A percentile compares a stretch with the other conserved stretches of the same genome.
These are phyloP conservation scores for Neoaliturus tenellus DNA, from an alignment of 2,888 invertebrate genomes.

Conservation along the genomic window DNA sequence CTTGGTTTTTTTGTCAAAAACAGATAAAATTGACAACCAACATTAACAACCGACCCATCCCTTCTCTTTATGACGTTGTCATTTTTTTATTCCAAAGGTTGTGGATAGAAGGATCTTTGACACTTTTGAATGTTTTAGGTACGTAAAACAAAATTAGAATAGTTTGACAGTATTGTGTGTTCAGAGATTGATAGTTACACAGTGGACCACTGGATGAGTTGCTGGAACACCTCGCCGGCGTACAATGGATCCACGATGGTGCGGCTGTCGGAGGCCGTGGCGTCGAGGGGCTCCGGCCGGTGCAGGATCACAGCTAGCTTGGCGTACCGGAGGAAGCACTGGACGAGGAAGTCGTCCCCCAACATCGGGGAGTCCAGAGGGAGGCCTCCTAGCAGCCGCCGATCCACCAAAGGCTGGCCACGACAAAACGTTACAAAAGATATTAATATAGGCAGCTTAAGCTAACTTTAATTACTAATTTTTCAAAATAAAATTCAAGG, in stretches of 20 bases:
- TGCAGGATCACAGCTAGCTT: conserved; percentile 61
- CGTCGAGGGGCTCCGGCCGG: conserved; percentile 52
- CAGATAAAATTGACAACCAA: too few species aligned
- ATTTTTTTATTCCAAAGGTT: too few species aligned
- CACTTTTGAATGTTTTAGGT: not conserved
- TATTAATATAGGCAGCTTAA: too few species aligned
- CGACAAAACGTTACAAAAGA: too few species aligned
- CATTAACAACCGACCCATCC: too few species aligned
- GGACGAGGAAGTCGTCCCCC: conserved; percentile 60
- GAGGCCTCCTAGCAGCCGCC: conserved; percentile 54
- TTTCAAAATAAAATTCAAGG: too few species aligned
- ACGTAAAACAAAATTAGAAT: not conserved
- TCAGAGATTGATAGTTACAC: conserved; percentile 47
- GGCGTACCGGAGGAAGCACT: conserved; percentile 59
- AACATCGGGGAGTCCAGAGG: conserved; percentile 57
- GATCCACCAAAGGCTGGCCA: conserved; percentile 61
- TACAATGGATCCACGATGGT: conserved; percentile 68
- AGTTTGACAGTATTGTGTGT: not conserved
- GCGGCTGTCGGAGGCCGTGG: conserved; percentile 69
- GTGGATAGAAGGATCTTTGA: not conserved
- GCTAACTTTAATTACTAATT: too few species aligned
- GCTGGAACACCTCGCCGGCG: conserved; percentile 39
- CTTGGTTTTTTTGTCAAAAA: too few species aligned
- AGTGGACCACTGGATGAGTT: conserved; percentile 59
- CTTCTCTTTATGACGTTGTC: too few species aligned